Evolutionary conservation across 2,888 invertebrate genomes (phyloP).

Genomic region (Tiphia femorata): DNA sequence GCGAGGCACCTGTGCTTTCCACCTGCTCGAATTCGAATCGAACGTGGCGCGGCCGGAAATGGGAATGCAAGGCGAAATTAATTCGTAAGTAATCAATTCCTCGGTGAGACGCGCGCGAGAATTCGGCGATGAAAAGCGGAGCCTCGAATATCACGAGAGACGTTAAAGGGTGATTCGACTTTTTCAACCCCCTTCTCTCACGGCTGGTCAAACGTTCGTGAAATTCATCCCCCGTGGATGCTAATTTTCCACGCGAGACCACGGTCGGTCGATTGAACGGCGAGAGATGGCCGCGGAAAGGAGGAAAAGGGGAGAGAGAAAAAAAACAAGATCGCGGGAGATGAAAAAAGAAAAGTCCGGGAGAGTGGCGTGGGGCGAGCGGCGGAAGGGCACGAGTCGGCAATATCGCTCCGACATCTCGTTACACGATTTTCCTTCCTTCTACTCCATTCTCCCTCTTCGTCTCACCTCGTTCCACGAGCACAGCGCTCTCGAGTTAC

Average conservation of each 20-base stretch:
- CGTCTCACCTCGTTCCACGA: neutral
- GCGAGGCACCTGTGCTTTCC: neutral
- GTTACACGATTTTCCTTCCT: neutral
- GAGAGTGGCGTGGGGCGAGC: no score
- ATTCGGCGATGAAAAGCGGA: no score
- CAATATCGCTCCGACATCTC: neutral
- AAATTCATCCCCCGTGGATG: neutral
- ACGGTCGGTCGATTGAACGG: neutral
- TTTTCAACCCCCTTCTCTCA: neutral
- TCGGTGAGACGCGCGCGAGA: no score
- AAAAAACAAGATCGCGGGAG: neutral
- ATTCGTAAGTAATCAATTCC: no score
- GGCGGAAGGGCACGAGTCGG: no score
- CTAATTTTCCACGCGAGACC: neutral
- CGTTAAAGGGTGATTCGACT: no score
- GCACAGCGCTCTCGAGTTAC: slow-evolving; percentile 18
- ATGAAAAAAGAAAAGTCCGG: neutral
- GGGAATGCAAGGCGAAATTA: no score
- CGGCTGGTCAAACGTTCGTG: no score
- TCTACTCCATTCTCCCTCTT: neutral
- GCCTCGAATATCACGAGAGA: no score
- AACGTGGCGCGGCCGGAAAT: no score
- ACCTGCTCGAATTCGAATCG: neutral
- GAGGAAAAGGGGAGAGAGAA: neutral
- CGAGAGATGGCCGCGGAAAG: neutral